Evolutionary conservation across 1,140 invertebrate species (phyloP), one percentile per base, ranked within the genome.

Genomic region (Nasonia vitripennis): DNA sequence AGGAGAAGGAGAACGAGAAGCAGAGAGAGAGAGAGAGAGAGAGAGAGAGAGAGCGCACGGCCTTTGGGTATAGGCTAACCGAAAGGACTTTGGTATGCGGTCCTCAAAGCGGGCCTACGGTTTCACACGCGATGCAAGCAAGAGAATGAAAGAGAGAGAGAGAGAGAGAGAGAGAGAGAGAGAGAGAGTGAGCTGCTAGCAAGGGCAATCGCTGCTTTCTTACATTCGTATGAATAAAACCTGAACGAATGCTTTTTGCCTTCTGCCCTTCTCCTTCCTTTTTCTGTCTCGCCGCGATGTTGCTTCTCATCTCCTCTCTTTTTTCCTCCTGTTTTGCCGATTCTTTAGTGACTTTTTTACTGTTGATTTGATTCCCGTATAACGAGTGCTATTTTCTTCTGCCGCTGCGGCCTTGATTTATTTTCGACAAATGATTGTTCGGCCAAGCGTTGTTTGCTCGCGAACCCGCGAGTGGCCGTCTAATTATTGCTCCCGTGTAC

Each of bases 11-110:
- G 75, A 71, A 23, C 45, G 71, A 80, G 41, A 85, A 62, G 62
- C 11, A n/a, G n/a, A 74, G 62, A 81, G 7, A 81, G 55, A 83
- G 75, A 73, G 77, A 23, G 67, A 37, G 83, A 14, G 67, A 81
- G 7, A 81, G 55, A 83, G 75, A 73, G 77, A 37, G 67, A 37
- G 83, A 14, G 67, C 27, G 20, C 34, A 55, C 75, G 37, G 83
- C 73, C 84, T 85, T 85, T 79, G 84, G 83, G 78, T 85, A 81
- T 81, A 81, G 78, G 84, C 71, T 85, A 85, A 85, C 79, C 84
- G 78, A 84, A 78, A 81, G 88, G 87, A 89, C 88, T 90, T 92
- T 91, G 90, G 91, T 92, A 92, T 92, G 91, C 90, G 90, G 88
- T 89, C 86, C 88, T 82, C 80, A 27, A 82, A 82, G 75, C 85